These are phyloP conservation scores for Carterocephalus palaemon DNA, from an alignment of 2,888 invertebrate species.

Conservation along the genomic window DNA sequence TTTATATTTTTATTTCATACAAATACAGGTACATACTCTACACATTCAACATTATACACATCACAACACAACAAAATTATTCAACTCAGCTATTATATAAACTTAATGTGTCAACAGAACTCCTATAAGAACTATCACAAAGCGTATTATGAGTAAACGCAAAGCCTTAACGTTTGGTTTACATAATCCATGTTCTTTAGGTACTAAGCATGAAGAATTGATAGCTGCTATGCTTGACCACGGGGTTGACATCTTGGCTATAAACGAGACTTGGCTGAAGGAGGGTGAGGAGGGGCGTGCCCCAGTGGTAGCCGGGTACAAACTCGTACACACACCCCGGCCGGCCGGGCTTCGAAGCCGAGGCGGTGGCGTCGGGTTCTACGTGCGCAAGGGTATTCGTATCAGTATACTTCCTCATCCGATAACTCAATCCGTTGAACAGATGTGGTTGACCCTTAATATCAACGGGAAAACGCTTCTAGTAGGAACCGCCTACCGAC, in stretches of 20 bases:
- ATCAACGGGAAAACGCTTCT: background rate
- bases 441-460: background rate
- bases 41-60: no score
- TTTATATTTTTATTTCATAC: no score
- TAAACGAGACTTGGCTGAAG: slow-evolving; percentile 34
- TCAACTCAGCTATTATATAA: no score
- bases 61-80: no score
- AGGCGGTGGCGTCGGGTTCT: background rate
- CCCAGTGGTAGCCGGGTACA: slow-evolving; percentile 29
- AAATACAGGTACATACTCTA: no score
- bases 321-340: slow-evolving; percentile 12
- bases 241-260: slow-evolving; percentile 29
- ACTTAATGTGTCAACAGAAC: no score
- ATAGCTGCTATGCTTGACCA: slow-evolving; percentile 22
- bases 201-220: slow-evolving; percentile 12
- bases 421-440: background rate
- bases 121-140: no score
- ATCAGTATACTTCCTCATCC: background rate
- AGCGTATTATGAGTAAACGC: background rate
- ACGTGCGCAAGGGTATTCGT: background rate
- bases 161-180: slow-evolving; percentile 20
- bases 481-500: background rate
- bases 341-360: background rate
- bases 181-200: slow-evolving; percentile 30
- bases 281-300: slow-evolving; percentile 30